Percentiles rank a stretch among this genome's conserved stretches.
Evolutionary conservation across 2,888 invertebrate genomes (phyloP).

Genomic region (Lycocerus yunnanus): DNA sequence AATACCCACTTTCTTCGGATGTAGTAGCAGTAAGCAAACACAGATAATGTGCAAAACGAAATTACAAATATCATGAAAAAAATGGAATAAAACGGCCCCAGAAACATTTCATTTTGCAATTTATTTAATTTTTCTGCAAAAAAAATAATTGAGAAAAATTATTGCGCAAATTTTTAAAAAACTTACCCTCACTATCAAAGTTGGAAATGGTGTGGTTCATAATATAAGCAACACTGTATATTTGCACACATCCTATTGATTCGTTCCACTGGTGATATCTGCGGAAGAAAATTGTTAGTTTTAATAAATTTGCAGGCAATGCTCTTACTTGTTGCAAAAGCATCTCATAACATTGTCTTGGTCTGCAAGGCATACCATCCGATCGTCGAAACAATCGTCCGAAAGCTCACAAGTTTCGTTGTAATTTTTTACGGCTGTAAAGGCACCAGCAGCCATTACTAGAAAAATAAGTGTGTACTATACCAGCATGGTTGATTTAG

Average conservation of each 20-base stretch:
- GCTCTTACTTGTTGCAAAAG: constrained; percentile 30
- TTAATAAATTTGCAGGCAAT: background rate
- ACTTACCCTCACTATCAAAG: constrained; percentile 1
- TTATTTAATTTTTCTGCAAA: background rate
- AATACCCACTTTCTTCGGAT: constrained; percentile 12
- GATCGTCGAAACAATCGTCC: constrained; percentile 33
- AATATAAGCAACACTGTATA: constrained; percentile 16
- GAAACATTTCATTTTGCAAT: constrained; percentile 1
- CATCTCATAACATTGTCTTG: constrained; percentile 23
- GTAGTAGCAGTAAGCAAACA: constrained; percentile 9
- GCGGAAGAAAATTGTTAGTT: background rate
- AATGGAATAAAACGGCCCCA: constrained; percentile 6
- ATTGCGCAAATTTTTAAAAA: background rate
- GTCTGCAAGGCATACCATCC: constrained; percentile 27
- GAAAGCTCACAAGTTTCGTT: constrained; percentile 30
- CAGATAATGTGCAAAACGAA: background rate
- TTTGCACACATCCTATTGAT: constrained; percentile 28
- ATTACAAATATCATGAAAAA: constrained; percentile 13
- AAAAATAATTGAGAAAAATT: background rate
- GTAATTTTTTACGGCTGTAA: constrained; percentile 23
- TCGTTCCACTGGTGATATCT: constrained; percentile 35
- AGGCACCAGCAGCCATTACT: background rate
- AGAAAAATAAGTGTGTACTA: background rate
- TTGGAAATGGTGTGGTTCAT: constrained; percentile 11
- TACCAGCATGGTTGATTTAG: background rate